Evolutionary conservation across 2,113 vertebrate genomes (phyloP).

Genomic region (Grammomys dolichurus): DNA sequence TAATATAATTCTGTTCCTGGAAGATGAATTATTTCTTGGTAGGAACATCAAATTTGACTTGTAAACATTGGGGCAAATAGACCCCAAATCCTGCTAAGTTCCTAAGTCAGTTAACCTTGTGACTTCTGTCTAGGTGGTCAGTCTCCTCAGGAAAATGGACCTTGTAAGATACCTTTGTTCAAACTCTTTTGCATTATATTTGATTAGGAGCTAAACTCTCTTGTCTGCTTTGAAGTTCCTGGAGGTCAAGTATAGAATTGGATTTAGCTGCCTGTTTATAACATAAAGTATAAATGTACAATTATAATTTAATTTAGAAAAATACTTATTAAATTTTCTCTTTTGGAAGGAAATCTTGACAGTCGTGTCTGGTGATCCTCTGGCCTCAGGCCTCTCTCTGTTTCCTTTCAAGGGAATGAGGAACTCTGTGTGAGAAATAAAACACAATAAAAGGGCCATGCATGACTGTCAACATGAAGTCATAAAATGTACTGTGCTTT

Average conservation of each 20-base stretch:
- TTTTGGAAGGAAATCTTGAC: not conserved
- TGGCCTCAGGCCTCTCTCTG: not conserved
- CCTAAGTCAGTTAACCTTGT: not conserved
- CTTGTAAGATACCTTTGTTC: not conserved
- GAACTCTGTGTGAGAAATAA: not conserved
- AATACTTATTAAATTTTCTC: conserved; percentile 37
- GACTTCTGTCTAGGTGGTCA: not conserved
- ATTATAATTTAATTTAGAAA: conserved; percentile 12
- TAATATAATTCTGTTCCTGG: not conserved
- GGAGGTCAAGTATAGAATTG: not conserved
- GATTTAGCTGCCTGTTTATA: conserved; percentile 6
- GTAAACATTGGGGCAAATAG: not conserved
- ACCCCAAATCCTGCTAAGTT: conserved; percentile 22
- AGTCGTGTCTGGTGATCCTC: not conserved
- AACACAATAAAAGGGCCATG: not conserved
- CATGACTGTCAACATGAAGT: conserved; percentile 15
- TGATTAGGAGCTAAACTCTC: not conserved
- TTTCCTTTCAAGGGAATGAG: conserved; percentile 2
- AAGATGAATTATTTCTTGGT: conserved; percentile 44
- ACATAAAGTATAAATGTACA: conserved; percentile 33
- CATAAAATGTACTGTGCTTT: not conserved
- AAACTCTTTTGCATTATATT: conserved; percentile 4
- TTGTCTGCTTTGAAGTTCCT: not conserved
- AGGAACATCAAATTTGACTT: not conserved
- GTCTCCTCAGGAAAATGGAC: not conserved